Conservation (phyloP, 2,797 vertebrate species). For the Thalassophryne amazonica region DNA sequence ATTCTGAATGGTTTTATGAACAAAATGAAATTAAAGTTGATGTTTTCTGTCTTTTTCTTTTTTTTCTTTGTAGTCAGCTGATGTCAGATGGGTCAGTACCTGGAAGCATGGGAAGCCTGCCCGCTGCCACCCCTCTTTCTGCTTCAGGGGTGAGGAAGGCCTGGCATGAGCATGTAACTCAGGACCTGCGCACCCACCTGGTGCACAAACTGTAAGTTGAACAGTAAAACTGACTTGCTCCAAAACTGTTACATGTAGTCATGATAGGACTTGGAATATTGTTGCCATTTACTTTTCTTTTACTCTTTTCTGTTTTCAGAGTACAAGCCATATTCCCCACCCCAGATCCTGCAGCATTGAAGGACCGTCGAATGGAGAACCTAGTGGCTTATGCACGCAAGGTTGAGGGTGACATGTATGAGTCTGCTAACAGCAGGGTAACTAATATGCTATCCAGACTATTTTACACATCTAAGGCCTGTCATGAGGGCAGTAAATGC, state of each 20-base stretch:
- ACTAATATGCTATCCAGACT: not conserved
- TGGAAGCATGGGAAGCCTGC: slow-evolving; percentile 87
- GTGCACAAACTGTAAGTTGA: slow-evolving; percentile 96
- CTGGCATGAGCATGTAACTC: slow-evolving; percentile 99
- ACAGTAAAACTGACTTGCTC: not conserved
- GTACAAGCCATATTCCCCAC: slow-evolving; percentile 99
- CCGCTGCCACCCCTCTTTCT: slow-evolving; percentile 90
- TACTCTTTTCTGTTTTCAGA: slow-evolving; percentile 57
- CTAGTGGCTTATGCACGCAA: slow-evolving; percentile 97
- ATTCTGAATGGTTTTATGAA: no score
- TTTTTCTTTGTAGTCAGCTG: slow-evolving; percentile 79
- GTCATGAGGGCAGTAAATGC: not conserved
- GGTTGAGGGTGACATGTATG: slow-evolving; percentile 98
- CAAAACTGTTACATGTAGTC: not conserved
- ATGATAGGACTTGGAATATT: not conserved
- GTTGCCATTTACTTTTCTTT: not conserved
- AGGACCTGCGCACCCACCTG: slow-evolving; percentile 97
- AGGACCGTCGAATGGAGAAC: slow-evolving; percentile 98
- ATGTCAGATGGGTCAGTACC: slow-evolving; percentile 86
- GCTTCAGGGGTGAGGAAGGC: slow-evolving; percentile 89
- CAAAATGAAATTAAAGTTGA: not conserved
- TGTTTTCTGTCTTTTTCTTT: not conserved
- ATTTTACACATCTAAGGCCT: not conserved
- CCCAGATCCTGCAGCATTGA: slow-evolving; percentile 95
- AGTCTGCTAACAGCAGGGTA: slow-evolving; percentile 98